A percentile compares a stretch with the other conserved stretches of the same genome.
Conservation (phyloP, 2,797 vertebrate species). For the Pachyuromys duprasi region DNA sequence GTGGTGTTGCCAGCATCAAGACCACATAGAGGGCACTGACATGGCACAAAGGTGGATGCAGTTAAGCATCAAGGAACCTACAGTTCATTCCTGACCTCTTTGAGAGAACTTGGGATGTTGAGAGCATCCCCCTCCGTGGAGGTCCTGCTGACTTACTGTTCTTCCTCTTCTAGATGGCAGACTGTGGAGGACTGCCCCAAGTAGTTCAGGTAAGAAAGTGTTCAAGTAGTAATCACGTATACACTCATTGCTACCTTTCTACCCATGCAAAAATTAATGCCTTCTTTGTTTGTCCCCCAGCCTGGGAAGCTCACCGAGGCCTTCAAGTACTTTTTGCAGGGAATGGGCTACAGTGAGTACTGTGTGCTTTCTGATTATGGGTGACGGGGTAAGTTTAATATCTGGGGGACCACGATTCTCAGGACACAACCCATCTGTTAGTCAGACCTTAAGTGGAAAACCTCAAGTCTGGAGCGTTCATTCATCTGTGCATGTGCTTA, state of each 20-base stretch:
- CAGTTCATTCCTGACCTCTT: neutral
- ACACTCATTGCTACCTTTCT: neutral
- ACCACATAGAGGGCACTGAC: neutral
- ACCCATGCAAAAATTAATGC: conserved; percentile 62
- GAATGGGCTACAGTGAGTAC: conserved; percentile 99
- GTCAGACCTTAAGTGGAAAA: conserved; percentile 25
- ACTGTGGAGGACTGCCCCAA: conserved; percentile 96
- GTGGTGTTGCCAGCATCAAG: neutral
- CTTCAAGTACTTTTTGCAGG: conserved; percentile 99
- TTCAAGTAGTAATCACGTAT: neutral
- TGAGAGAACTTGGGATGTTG: neutral
- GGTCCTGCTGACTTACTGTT: neutral
- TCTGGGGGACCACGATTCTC: neutral
- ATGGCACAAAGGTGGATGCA: neutral
- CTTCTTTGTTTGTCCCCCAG: conserved; percentile 77
- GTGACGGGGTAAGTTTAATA: conserved; percentile 3
- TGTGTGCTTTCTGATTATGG: conserved; percentile 47
- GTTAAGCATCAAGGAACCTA: neutral
- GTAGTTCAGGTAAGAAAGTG: conserved; percentile 94
- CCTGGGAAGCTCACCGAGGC: conserved; percentile 98
- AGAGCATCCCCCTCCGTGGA: neutral
- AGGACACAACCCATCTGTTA: conserved; percentile 11
- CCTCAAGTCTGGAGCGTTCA: neutral
- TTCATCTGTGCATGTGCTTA: neutral
- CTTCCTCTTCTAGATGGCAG: conserved; percentile 93